Evolutionary conservation across 2,113 vertebrate genomes (phyloP).

Genomic region (Cottus gobio): DNA sequence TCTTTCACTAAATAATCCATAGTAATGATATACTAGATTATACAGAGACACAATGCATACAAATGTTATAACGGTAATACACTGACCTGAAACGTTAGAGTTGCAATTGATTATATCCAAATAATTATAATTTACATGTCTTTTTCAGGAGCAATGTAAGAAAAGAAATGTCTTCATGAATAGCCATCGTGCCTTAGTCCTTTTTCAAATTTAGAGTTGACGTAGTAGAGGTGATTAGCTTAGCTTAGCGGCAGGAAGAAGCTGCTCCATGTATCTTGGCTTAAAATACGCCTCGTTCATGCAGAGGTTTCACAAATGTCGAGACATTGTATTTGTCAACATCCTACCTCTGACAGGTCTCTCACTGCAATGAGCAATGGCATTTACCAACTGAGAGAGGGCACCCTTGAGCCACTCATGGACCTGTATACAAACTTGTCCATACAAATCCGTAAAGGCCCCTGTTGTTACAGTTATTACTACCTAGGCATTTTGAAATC

Average conservation of each 20-base stretch:
- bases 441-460: background rate
- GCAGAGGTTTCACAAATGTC: background rate
- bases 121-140: background rate
- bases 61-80: background rate
- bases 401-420: background rate
- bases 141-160: background rate
- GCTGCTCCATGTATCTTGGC: background rate
- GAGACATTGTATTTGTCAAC: background rate
- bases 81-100: background rate
- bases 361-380: background rate
- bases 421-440: background rate
- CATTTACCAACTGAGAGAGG: background rate
- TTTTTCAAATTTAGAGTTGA: no score
- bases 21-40: background rate
- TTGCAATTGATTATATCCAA: background rate
- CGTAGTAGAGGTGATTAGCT: background rate
- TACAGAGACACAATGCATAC: background rate
- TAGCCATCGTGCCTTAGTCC: no score
- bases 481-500: conserved; percentile 3
- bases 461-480: background rate
- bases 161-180: no score
- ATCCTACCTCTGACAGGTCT: background rate
- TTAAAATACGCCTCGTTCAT: background rate
- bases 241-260: background rate
- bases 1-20: background rate